phyloP scores from a whole-genome alignment of 2,888 invertebrate genomes.

The Drosophila monieri region DNA sequence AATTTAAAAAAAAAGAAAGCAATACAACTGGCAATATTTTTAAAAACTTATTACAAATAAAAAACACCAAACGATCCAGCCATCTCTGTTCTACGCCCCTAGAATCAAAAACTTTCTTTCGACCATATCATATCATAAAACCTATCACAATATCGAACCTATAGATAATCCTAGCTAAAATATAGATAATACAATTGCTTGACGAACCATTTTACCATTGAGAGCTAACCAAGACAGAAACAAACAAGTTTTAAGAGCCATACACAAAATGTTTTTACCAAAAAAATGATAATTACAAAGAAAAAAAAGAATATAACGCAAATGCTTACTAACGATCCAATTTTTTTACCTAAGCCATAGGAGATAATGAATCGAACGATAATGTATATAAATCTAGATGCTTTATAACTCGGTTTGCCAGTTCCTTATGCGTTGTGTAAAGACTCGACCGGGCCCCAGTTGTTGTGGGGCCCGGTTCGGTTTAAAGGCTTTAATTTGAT shows the following conservation, averaged over 20 bases:
- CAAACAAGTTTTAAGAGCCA: slow-evolving; percentile 37
- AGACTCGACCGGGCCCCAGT: slow-evolving; percentile 30
- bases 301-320: background rate
- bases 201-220: slow-evolving; percentile 19
- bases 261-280: slow-evolving; percentile 28
- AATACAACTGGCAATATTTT: background rate
- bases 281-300: background rate
- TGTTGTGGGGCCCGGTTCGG: slow-evolving; percentile 10
- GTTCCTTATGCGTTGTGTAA: slow-evolving; percentile 64
- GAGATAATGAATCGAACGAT: slow-evolving; percentile 23
- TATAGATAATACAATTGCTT: slow-evolving; percentile 43
- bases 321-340: slow-evolving; percentile 48
- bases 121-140: slow-evolving; percentile 64
- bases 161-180: slow-evolving; percentile 31
- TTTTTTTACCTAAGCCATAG: slow-evolving; percentile 44
- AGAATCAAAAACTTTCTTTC: slow-evolving; percentile 43
- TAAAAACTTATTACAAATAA: background rate
- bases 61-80: slow-evolving; percentile 3
- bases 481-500: slow-evolving; percentile 48
- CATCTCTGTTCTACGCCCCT: slow-evolving; percentile 27
- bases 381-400: slow-evolving; percentile 32
- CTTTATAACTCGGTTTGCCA: slow-evolving; percentile 56
- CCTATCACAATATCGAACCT: slow-evolving; percentile 59
- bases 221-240: slow-evolving; percentile 26
- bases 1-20: background rate